These are phyloP conservation scores for Sander lucioperca DNA, from an alignment of 2,113 vertebrate genomes.

Conservation along the genomic window DNA sequence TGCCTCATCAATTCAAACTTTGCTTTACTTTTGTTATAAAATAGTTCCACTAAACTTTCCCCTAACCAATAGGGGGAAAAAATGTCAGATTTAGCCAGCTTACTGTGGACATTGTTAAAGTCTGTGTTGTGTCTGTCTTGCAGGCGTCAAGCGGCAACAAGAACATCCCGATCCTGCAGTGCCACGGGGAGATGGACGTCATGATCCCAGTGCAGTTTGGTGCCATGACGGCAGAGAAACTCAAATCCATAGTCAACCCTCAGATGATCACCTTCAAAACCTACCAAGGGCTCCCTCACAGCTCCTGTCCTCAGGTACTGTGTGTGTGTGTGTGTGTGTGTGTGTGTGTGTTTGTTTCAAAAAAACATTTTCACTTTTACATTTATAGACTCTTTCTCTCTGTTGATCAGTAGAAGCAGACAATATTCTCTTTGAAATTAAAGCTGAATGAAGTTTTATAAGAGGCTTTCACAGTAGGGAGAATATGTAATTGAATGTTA, in stretches of 20 bases:
- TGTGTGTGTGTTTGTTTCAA: background rate
- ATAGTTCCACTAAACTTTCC: background rate
- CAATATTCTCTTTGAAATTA: too few relatives aligned
- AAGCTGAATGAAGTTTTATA: background rate
- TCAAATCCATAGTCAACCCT: conserved; percentile 90
- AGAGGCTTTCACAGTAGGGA: too few relatives aligned
- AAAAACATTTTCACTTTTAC: background rate
- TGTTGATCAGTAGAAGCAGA: background rate
- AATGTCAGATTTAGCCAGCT: background rate
- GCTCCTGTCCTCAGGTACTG: conserved; percentile 91
- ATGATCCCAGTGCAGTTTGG: conserved; percentile 94
- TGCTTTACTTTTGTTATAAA: background rate
- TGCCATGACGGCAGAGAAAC: conserved; percentile 92
- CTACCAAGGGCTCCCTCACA: conserved; percentile 91
- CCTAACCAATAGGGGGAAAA: background rate
- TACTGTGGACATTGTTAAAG: too few relatives aligned
- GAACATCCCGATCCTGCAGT: conserved; percentile 95
- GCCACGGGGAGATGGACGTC: conserved; percentile 93
- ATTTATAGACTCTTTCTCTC: background rate
- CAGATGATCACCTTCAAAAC: conserved; percentile 91
- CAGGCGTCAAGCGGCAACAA: conserved; percentile 90
- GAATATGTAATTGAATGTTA: too few relatives aligned
- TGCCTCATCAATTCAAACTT: background rate
- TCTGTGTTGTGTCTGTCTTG: background rate
- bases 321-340: conserved; percentile 14